phyloP scores from a whole-genome alignment of 2,797 vertebrate species.

The Chrysocyon brachyurus region DNA sequence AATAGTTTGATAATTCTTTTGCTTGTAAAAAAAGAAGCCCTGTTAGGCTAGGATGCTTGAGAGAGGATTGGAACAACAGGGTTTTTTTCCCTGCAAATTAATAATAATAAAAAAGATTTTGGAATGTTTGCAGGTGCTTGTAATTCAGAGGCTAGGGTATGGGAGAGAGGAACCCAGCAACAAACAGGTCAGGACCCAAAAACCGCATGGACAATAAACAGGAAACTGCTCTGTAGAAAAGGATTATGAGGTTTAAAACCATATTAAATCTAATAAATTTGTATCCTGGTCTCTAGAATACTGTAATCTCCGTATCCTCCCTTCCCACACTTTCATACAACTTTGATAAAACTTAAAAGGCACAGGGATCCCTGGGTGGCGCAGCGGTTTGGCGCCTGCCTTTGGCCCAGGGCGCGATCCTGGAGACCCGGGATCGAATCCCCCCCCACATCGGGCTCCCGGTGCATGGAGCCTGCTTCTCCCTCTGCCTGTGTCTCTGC shows the following conservation, averaged over 20 bases:
- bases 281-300: not conserved
- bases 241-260: not conserved
- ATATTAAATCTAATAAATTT: not conserved
- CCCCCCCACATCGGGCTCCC: too few species aligned
- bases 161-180: not conserved
- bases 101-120: not conserved
- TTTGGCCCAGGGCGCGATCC: too few species aligned
- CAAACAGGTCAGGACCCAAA: not conserved
- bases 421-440: too few species aligned
- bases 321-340: fast-evolving
- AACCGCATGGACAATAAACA: not conserved
- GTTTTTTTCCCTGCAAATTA: not conserved
- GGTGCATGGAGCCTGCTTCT: too few species aligned
- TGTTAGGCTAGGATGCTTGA: not conserved
- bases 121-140: not conserved
- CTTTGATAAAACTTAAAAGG: not conserved
- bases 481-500: too few species aligned
- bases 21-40: not conserved
- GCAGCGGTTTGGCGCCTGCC: too few species aligned
- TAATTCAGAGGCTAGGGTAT: not conserved
- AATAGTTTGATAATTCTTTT: not conserved
- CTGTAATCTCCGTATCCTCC: too few species aligned
- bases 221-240: not conserved
- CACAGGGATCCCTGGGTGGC: too few species aligned
- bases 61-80: not conserved